Evolutionary conservation across 1,140 invertebrate species (phyloP).

Genomic region (Calosoma granatense): DNA sequence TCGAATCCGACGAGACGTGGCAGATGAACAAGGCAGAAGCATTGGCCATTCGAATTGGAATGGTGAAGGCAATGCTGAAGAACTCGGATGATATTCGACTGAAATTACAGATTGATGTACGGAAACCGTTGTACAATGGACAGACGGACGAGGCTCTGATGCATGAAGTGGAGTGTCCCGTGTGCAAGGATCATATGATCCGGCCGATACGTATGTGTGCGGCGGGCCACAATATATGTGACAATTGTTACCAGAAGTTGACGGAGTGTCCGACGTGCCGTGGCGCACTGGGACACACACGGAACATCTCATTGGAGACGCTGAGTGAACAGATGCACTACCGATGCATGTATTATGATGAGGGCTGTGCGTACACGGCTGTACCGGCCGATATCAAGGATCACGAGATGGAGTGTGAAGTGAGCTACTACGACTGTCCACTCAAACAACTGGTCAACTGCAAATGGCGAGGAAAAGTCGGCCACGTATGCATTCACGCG

Average conservation of each 20-base stretch:
- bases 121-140: neutral
- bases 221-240: constrained; percentile 67
- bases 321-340: constrained; percentile 9
- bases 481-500: neutral
- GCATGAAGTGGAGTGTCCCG: constrained; percentile 53
- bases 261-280: constrained; percentile 65
- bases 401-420: neutral
- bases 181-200: constrained; percentile 66
- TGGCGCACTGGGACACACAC: constrained; percentile 53
- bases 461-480: constrained; percentile 2
- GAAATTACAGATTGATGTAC: neutral
- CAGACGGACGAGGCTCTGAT: constrained; percentile 7
- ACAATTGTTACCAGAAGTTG: constrained; percentile 53
- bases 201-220: constrained; percentile 65
- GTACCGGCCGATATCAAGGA: neutral
- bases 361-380: neutral
- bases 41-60: neutral
- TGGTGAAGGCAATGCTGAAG: neutral
- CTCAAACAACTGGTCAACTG: neutral
- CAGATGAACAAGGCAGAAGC: neutral
- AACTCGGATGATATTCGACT: neutral
- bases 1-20: neutral
- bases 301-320: constrained; percentile 61
- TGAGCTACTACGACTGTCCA: neutral
- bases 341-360: neutral